These are phyloP conservation scores for Ondatra zibethicus DNA, from an alignment of 2,113 vertebrate genomes.

Conservation along the genomic window DNA sequence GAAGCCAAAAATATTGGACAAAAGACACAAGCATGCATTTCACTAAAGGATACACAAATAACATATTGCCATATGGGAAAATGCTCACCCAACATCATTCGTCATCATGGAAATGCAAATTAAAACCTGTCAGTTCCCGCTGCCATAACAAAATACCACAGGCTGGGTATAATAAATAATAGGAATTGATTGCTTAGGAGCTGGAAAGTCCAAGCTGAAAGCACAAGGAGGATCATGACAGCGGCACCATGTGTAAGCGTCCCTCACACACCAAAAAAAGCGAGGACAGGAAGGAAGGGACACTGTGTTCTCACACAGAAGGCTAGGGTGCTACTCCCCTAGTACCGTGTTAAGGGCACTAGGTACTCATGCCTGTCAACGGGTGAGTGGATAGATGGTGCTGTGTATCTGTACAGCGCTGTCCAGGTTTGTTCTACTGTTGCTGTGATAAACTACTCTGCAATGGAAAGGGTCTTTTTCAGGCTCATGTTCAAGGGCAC, in stretches of 20 bases:
- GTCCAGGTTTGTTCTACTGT: not conserved
- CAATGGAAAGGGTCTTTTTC: not conserved
- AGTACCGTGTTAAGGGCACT: not conserved
- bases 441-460: not conserved
- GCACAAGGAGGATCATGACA: not conserved
- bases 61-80: not conserved
- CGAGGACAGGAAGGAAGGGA: not conserved
- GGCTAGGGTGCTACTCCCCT: not conserved
- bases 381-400: not conserved
- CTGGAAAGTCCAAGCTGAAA: not conserved
- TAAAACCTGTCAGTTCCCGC: not conserved
- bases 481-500: not conserved
- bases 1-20: not conserved
- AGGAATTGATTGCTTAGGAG: not conserved
- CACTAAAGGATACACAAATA: constrained; percentile 3
- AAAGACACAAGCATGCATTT: not conserved
- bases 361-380: not conserved
- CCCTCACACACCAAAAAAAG: not conserved
- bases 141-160: not conserved
- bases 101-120: constrained; percentile 14
- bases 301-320: not conserved
- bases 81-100: not conserved
- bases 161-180: not conserved
- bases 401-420: no score
- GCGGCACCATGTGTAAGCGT: not conserved